Base-by-base conservation (phyloP, 2,888 invertebrate genomes). In the Himalopsyche japonica region DNA sequence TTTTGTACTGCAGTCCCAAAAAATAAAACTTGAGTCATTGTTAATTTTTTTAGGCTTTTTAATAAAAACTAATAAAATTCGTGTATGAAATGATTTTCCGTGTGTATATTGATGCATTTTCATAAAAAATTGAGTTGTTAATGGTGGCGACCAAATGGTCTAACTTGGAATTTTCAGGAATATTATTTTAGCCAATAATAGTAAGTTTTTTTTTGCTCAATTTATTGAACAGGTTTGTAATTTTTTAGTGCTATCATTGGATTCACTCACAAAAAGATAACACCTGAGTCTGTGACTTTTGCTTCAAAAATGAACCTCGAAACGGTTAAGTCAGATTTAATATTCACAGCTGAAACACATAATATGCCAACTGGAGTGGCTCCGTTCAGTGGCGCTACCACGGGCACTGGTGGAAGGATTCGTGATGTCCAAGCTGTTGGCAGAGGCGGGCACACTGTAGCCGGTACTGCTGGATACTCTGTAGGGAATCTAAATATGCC, bases 281-380 rank as follows among this genome's bases (percentile, higher is more conserved):
- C 94, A 24, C 97, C 98, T 0, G 90, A 89, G 1, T 91, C 93
- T 85, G 91, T 92, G 3, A 89, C 90, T 70, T 90, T 89, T 0
- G 94, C 98, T 0, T 93, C 95, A 1, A 91, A 92, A 86, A 93
- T 97, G 1, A 93, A 95, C 82, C 89, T 93, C 82, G 91, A 93
- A 76, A 89, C 91, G 15, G 92, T 94, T 0, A 93, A 95, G 20
- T 95, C 97, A 0, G 98, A 99, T 90, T 94, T 99, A 57, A 98
- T 98, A 88, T 99, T 99, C 89, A 99, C 99, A 0, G 99, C 99
- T 0, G 99, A 99, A 92, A 99, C 99, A 0, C 99, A 99, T 91
- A 99, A 99, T 90, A 99, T 99, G 93, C 98, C 98, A 0, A 98
- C 98, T 0, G 98, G 98, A 0, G 98, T 99, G 12, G 98, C 98